A percentile compares a stretch with the other conserved stretches of the same genome.
Conservation (phyloP, 37 sponge, comb jelly and placozoan species). For the Cliona cf. orientalis region DNA sequence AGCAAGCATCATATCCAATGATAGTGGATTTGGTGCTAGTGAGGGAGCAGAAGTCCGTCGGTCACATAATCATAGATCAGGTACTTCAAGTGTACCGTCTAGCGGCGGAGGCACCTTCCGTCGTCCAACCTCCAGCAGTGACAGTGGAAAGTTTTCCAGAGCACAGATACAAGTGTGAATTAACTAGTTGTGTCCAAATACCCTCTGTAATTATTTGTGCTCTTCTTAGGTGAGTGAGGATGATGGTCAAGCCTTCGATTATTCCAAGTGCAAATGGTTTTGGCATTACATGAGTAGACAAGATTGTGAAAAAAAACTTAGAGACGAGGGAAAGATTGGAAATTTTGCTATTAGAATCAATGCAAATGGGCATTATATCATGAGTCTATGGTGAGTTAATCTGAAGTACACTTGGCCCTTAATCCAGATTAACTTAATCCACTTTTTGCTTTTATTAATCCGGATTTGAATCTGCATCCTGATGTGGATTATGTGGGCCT, state of each 20-base stretch:
- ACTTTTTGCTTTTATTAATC: neutral
- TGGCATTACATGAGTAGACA: conserved; percentile 53
- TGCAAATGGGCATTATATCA: conserved; percentile 50
- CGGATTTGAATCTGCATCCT: too few relatives aligned
- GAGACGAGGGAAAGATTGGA: conserved; percentile 49
- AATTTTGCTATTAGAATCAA: conserved; percentile 63
- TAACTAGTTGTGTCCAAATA: neutral
- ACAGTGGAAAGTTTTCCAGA: conserved; percentile 8
- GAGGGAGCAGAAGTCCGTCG: conserved; percentile 32
- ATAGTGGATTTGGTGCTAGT: conserved; percentile 62
- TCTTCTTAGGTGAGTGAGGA: neutral
- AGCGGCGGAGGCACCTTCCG: conserved; percentile 38
- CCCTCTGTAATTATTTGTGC: neutral
- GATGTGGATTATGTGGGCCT: too few relatives aligned
- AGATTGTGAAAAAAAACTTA: conserved; percentile 46
- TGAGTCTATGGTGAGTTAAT: conserved; percentile 69
- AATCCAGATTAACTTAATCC: neutral
- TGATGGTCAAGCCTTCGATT: neutral
- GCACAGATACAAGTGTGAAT: neutral
- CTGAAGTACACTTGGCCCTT: neutral
- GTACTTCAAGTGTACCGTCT: conserved; percentile 30
- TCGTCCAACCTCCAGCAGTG: conserved; percentile 13
- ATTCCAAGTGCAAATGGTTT: conserved; percentile 62
- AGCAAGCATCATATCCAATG: conserved; percentile 39
- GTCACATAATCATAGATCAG: neutral